Evolutionary conservation across 2,113 vertebrate genomes (phyloP).

Genomic region (Ceyx melanurus): DNA sequence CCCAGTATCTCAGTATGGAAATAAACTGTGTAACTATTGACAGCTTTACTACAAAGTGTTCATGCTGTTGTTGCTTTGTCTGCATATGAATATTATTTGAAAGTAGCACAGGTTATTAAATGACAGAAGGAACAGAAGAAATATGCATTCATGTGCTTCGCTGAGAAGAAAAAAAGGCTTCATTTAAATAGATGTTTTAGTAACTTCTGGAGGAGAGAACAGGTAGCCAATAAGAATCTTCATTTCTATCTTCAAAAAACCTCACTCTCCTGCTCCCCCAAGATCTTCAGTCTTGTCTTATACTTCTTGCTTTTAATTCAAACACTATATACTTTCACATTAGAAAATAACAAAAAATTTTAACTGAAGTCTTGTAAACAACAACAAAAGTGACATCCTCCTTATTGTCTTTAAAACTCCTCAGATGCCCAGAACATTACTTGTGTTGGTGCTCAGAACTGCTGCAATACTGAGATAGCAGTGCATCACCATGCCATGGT

Average conservation of each 20-base stretch:
- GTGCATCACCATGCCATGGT: accelerated
- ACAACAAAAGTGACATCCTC: background rate
- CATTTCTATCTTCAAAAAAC: background rate
- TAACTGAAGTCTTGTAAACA: background rate
- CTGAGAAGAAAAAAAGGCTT: background rate
- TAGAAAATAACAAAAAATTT: background rate
- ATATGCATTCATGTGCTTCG: background rate
- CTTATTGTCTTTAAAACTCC: background rate
- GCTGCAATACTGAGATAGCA: too few species aligned
- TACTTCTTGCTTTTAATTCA: background rate
- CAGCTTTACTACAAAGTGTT: background rate
- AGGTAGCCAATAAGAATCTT: background rate
- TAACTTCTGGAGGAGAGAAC: background rate
- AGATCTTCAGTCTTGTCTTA: background rate
- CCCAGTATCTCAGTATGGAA: background rate
- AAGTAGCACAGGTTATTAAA: background rate
- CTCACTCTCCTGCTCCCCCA: background rate
- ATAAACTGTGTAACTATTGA: background rate
- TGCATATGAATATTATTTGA: background rate
- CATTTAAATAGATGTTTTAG: background rate
- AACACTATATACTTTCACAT: background rate
- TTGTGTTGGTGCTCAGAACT: background rate
- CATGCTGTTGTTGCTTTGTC: background rate
- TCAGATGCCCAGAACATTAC: background rate
- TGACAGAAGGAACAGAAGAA: background rate